Base-by-base conservation (phyloP, 1,140 invertebrate genomes). In the Leptinotarsa texana region DNA sequence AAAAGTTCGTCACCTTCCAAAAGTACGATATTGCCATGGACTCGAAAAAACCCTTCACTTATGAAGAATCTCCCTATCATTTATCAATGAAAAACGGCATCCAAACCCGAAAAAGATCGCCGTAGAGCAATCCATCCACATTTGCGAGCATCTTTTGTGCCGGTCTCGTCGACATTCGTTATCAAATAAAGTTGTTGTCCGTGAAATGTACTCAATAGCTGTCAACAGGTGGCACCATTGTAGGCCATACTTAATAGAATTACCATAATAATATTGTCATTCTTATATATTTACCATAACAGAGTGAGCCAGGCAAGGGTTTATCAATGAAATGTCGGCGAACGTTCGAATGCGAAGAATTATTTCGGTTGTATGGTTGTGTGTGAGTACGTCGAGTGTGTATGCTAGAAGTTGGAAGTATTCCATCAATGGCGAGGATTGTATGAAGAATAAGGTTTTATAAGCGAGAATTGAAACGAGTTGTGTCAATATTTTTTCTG, bases 211-310 rank as follows among this genome's bases (percentile, higher is more conserved):
- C 27, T 69, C 27, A 49, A 69, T 69, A n/a, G 67, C 51, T 68
- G 77, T 77, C 82, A 83, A 83, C 82, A 83, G 82, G 82, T 83
- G 82, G 80, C 79, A 79, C 78, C 67, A 82, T 82, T 82, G 79
- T 82, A 76, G 74, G 77, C 80, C 80, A 80, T 80, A 78, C 73
- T 82, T 83, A 83, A 83, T 83, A 82, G 80, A 82, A 83, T 83
- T 83, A 83, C 81, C 82, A 83, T 83, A 83, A 83, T 82, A 83
- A 83, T 83, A 83, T 83, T 83, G 81, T 82, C 82, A 82, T 83
- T 83, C 82, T 83, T 82, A 77, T 74, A 72, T 80, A 82, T 82
- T 81, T 83, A 81, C 80, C 79, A 79, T 83, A 81, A 82, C 77
- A 81, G 82, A 80, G 80, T 80, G 80, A 82, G 78, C 63, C 74